These are phyloP conservation scores for Callosobruchus maculatus DNA, from an alignment of 2,888 invertebrate species.

Conservation along the genomic window DNA sequence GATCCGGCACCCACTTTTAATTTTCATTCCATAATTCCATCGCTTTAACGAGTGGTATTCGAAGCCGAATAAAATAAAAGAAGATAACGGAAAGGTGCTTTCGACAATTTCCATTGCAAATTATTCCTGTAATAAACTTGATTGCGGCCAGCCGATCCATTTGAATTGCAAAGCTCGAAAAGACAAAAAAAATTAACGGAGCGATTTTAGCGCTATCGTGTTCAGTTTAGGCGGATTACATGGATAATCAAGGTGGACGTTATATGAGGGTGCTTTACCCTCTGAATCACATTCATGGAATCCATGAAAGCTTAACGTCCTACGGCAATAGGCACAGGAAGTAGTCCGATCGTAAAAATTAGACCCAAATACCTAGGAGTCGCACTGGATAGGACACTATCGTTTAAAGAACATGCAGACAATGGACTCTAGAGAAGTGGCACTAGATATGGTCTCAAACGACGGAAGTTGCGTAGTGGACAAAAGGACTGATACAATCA, in stretches of 20 bases:
- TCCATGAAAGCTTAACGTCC: too few relatives aligned
- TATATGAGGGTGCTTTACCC: neutral
- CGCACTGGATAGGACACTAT: too few relatives aligned
- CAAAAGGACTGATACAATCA: too few relatives aligned
- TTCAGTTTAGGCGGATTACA: neutral
- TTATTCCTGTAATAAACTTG: neutral
- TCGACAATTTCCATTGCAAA: neutral
- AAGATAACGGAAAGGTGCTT: neutral
- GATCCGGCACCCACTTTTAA: neutral
- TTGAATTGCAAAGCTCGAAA: neutral
- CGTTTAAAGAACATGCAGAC: too few relatives aligned
- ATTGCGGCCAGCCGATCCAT: neutral
- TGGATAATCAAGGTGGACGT: neutral
- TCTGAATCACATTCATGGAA: neutral
- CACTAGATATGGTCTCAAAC: too few relatives aligned
- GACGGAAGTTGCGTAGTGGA: too few relatives aligned
- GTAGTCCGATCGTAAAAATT: too few relatives aligned
- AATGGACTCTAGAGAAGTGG: too few relatives aligned
- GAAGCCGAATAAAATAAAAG: neutral
- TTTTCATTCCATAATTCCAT: neutral
- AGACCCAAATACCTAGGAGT: too few relatives aligned
- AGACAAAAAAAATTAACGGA: neutral
- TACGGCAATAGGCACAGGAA: too few relatives aligned
- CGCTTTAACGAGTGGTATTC: neutral
- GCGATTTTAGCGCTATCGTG: neutral